A percentile compares a stretch with the other conserved stretches of the same genome.
Evolutionary conservation across 2,113 vertebrate species (phyloP).

Genomic region (Falco punctatus): DNA sequence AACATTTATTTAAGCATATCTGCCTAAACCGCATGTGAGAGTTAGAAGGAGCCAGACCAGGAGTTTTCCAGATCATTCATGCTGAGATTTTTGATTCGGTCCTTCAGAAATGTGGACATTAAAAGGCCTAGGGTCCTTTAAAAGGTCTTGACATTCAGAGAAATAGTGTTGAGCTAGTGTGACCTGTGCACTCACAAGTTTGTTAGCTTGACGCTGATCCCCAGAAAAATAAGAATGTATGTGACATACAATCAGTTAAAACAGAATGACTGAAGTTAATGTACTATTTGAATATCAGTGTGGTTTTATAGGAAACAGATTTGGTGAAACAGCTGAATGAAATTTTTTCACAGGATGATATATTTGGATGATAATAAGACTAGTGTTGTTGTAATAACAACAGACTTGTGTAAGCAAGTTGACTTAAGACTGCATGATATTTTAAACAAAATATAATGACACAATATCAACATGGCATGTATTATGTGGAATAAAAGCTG

Average conservation of each 20-base stretch:
- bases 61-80: background rate
- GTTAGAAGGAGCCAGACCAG: background rate
- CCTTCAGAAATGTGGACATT: background rate
- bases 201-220: background rate
- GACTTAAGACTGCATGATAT: background rate
- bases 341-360: background rate
- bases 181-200: background rate
- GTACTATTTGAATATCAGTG: background rate
- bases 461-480: background rate
- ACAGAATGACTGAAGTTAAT: background rate
- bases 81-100: background rate
- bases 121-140: background rate
- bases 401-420: background rate
- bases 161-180: background rate
- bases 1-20: background rate
- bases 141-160: background rate
- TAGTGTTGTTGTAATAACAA: background rate
- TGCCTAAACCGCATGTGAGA: background rate
- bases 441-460: constrained; percentile 1
- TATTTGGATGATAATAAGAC: background rate
- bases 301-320: constrained; percentile 26
- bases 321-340: background rate
- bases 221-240: background rate
- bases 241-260: background rate
- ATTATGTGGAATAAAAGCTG: background rate